These are phyloP conservation scores for Blastobasis adustella DNA, from an alignment of 2,888 invertebrate species.

Conservation along the genomic window DNA sequence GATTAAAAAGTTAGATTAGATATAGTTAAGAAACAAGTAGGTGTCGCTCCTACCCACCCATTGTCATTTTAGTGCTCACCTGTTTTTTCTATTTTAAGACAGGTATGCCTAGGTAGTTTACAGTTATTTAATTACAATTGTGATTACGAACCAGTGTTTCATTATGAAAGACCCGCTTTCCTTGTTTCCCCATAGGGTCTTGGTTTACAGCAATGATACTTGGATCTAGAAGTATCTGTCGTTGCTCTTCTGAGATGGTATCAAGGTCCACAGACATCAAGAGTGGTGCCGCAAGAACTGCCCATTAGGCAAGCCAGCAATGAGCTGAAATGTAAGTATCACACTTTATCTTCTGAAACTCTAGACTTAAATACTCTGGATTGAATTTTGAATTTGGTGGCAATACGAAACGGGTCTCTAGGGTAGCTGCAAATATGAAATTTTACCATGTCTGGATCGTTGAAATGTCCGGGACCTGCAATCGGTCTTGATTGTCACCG, in stretches of 20 bases:
- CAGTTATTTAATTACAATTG: no score
- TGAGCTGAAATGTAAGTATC: conserved; percentile 40
- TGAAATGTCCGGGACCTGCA: conserved; percentile 83
- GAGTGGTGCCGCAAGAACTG: conserved; percentile 79
- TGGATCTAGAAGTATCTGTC: conserved; percentile 74
- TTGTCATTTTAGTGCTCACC: no score
- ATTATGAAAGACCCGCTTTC: conserved; percentile 41
- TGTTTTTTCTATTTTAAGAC: no score
- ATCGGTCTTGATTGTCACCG: conserved; percentile 75
- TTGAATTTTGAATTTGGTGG: no score
- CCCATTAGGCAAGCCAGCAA: conserved; percentile 80
- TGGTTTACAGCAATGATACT: conserved; percentile 79
- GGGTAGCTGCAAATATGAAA: no score
- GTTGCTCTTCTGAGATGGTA: conserved; percentile 70
- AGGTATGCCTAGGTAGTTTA: no score
- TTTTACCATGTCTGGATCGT: conserved; percentile 82
- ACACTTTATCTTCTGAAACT: no score
- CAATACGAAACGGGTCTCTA: no score
- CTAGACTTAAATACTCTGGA: no score
- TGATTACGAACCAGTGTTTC: neutral
- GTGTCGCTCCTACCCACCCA: no score
- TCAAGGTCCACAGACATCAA: conserved; percentile 79
- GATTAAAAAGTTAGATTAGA: no score
- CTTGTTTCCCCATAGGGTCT: conserved; percentile 53
- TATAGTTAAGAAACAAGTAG: no score